Percentiles rank a stretch among this genome's conserved stretches.
Evolutionary conservation across 2,888 invertebrate species (phyloP).

Genomic region (Rotaria sp.): DNA sequence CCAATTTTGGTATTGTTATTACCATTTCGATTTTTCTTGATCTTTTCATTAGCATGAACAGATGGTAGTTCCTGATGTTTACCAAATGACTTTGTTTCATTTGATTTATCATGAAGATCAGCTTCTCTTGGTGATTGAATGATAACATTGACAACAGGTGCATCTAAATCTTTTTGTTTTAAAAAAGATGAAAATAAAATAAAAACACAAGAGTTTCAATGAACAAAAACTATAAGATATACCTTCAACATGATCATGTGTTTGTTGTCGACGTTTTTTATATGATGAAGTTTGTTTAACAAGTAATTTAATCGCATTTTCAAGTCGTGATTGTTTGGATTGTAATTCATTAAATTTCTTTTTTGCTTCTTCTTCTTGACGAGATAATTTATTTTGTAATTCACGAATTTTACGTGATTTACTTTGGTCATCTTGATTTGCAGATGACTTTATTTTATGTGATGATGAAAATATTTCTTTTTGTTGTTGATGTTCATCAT

Average conservation of each 20-base stretch:
- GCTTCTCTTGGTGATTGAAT: not conserved
- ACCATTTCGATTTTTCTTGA: not conserved
- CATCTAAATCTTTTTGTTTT: not conserved
- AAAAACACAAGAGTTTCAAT: not conserved
- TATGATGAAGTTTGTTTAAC: not conserved
- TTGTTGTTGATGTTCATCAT: not conserved
- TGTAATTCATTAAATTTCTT: conserved; percentile 11
- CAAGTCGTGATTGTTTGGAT: conserved; percentile 10
- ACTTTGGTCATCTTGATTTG: not conserved
- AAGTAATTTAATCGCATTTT: not conserved
- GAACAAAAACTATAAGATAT: not conserved
- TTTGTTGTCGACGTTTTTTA: not conserved
- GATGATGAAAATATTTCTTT: not conserved
- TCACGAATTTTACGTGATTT: not conserved
- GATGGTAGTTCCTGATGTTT: not conserved
- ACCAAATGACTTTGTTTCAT: not conserved
- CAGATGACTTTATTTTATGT: not conserved
- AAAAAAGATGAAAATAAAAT: not conserved
- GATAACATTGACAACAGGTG: not conserved
- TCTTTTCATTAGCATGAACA: not conserved
- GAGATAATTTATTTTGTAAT: not conserved
- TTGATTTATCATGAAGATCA: not conserved
- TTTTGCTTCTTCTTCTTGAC: conserved; percentile 24
- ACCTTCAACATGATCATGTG: not conserved
- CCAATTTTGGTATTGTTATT: not conserved